Conservation (phyloP, 2,888 invertebrate genomes). For the Dryadula phaetusa region DNA sequence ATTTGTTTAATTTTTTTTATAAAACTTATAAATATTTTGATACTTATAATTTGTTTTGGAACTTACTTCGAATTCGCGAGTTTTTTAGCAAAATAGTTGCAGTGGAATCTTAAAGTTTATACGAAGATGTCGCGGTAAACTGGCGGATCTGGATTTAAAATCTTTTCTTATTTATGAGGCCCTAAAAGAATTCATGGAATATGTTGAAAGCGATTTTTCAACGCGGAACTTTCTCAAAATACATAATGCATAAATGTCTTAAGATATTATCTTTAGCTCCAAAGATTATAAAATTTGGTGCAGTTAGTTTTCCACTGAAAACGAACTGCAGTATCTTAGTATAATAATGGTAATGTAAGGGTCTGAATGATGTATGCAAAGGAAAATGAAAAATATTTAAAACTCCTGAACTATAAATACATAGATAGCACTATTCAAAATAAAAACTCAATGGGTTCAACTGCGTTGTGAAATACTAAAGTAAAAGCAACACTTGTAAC, state of each 20-base stretch:
- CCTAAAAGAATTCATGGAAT: constrained; percentile 44
- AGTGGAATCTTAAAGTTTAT: constrained; percentile 17
- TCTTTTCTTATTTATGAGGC: constrained; percentile 43
- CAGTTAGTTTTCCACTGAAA: not conserved
- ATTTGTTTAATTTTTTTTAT: constrained; percentile 52
- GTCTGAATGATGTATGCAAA: too few relatives aligned
- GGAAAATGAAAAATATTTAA: not conserved
- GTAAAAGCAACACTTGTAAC: not conserved
- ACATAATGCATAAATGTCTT: constrained; percentile 36
- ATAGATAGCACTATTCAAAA: not conserved
- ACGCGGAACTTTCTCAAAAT: constrained; percentile 33
- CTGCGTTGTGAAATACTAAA: not conserved
- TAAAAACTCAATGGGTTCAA: not conserved
- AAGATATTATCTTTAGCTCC: constrained; percentile 19
- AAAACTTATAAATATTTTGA: constrained; percentile 19
- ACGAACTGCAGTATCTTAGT: not conserved
- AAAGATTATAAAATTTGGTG: not conserved
- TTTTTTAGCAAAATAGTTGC: constrained; percentile 27
- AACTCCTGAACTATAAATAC: not conserved
- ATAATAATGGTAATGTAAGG: too few relatives aligned
- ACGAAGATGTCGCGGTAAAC: constrained; percentile 16
- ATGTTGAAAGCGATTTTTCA: constrained; percentile 41
- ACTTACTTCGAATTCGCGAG: constrained; percentile 24
- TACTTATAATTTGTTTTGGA: constrained; percentile 33
- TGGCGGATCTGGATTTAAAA: constrained; percentile 29